Base-by-base conservation (phyloP, 2,113 vertebrate species). In the Megalops atlanticus region DNA sequence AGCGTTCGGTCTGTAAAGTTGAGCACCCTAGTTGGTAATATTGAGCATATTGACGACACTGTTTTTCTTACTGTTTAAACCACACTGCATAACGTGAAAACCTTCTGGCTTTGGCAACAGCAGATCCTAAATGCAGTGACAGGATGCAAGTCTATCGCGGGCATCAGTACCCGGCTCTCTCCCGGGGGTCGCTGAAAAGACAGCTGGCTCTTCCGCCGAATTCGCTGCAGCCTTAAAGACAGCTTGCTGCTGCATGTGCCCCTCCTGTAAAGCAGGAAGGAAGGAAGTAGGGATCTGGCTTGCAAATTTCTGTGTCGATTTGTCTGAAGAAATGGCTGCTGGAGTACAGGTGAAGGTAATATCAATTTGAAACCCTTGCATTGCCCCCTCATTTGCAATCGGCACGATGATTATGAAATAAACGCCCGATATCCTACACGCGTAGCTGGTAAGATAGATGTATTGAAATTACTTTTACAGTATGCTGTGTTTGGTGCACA, bases 281-380 rank as follows among this genome's bases (percentile, higher is more conserved):
- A 24, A 74, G 72, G 72, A 74, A 74, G 72, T 74, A 73, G 33
- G 15, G 3, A 40, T 38, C 38, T 40, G 38, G 21, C 72, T 31
- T 64, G 58, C 21, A 4, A n/a, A 64, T 27, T 64, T 8, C 16
- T n/a, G 72, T 41, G 14, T 74, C 21, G 33, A 24, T 11, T 43
- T 15, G 38, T 74, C 72, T 39, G 72, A 41, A 74, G 72, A 74
- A 39, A 74, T 74, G 72, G 72, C 72, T 74, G 71, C 71, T 41
- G 38, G 8, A 38, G 35, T 43, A 39, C 72, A 74, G 72, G 72
- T 74, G 38, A 74, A 74, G 72, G 72, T 74, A 74, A 74, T 41
- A 41, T 27, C 18, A 39, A 24, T 41, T 27, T 74, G 39, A 39
- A 39, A 38, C 21, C 38, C 35, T 5, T 73, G 70, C 38, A 40